A percentile compares a stretch with the other conserved stretches of the same genome.
Conservation (phyloP, 2,113 vertebrate genomes). For the Haliaeetus leucogaster region DNA sequence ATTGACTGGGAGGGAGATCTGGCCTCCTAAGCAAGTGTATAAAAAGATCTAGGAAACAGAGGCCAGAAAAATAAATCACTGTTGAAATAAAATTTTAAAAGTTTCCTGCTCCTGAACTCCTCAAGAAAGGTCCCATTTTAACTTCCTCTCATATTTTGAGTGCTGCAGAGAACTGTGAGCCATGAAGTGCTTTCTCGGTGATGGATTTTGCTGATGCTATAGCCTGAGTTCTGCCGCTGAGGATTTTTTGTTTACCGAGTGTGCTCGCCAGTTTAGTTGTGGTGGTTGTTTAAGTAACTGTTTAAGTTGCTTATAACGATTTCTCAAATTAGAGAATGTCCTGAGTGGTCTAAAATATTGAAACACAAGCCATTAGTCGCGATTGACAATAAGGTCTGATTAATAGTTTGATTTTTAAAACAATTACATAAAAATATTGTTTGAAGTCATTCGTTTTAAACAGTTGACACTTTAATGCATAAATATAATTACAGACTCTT, state of each 20-base stretch:
- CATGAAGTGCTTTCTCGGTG: neutral
- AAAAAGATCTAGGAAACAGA: neutral
- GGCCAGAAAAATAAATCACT: slow-evolving; percentile 34
- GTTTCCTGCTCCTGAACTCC: slow-evolving; percentile 32
- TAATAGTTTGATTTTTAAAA: slow-evolving; percentile 74
- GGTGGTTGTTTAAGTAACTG: neutral
- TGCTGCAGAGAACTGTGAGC: neutral
- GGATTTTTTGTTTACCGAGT: neutral
- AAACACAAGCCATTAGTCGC: slow-evolving; percentile 45
- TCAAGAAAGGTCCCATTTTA: slow-evolving; percentile 17
- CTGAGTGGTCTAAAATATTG: neutral
- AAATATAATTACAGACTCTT: slow-evolving; percentile 75
- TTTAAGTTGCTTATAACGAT: neutral
- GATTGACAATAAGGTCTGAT: slow-evolving; percentile 65
- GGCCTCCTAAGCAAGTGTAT: neutral
- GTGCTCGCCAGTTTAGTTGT: neutral
- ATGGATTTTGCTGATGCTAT: neutral
- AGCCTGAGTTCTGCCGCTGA: rapidly evolving
- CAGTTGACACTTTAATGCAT: slow-evolving; percentile 74
- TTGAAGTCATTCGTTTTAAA: slow-evolving; percentile 69
- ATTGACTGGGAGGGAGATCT: neutral
- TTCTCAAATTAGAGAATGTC: neutral
- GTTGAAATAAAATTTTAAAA: slow-evolving; percentile 33
- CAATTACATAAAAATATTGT: slow-evolving; percentile 78
- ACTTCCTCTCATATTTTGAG: neutral